Evolutionary conservation across 1,140 invertebrate genomes (phyloP).

Genomic region (Bradysia coprophila): DNA sequence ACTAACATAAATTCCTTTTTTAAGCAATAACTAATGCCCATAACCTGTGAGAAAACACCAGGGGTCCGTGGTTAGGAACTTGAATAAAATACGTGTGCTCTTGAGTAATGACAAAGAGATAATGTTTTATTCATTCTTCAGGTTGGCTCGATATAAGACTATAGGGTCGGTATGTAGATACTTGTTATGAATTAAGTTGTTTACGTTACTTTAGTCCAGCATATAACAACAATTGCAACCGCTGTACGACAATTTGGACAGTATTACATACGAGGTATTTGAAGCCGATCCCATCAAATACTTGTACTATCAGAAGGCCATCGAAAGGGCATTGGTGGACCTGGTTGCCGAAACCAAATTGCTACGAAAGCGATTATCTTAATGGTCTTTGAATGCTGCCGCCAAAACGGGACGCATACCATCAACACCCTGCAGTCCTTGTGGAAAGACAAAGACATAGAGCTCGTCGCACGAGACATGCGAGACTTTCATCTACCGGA

Average conservation of each 20-base stretch:
- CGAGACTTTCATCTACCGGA: constrained; percentile 61
- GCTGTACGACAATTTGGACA: constrained; percentile 87
- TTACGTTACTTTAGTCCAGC: no score
- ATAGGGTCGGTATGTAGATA: no score
- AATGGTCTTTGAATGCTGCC: constrained; percentile 88
- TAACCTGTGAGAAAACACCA: no score
- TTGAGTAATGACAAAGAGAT: no score
- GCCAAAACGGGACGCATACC: constrained; percentile 97
- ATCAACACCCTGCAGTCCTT: constrained; percentile 72
- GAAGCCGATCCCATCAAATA: constrained; percentile 98
- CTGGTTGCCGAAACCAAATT: constrained; percentile 19
- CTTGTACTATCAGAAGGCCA: constrained; percentile 72
- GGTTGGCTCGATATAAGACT: no score
- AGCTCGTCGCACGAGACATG: constrained; percentile 81
- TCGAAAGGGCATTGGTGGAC: constrained; percentile 49
- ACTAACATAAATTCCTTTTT: no score
- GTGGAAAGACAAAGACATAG: constrained; percentile 55
- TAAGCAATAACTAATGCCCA: no score
- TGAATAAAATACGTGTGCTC: no score
- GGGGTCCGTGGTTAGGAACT: no score
- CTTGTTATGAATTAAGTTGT: no score
- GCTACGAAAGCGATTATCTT: constrained; percentile 33
- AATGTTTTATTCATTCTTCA: no score
- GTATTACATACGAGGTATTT: constrained; percentile 93
- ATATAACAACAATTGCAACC: constrained; percentile 89